Evolutionary conservation across 2,113 vertebrate genomes (phyloP).

Genomic region (Petrocephalus zakoni): DNA sequence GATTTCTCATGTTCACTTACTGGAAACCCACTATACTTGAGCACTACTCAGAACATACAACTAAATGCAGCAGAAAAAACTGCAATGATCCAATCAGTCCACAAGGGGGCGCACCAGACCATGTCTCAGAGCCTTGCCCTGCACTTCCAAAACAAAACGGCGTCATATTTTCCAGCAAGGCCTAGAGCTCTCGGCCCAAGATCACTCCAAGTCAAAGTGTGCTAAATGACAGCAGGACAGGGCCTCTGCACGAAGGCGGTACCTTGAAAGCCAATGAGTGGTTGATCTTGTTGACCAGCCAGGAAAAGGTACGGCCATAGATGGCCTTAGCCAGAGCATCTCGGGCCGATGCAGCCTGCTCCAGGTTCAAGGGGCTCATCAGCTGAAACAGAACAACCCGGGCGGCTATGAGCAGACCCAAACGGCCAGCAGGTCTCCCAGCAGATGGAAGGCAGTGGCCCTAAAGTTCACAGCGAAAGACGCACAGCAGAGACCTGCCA

Average conservation of each 20-base stretch:
- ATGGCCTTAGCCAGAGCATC: constrained; percentile 88
- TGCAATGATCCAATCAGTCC: not conserved
- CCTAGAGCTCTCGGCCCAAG: not conserved
- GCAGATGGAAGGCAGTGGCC: not conserved
- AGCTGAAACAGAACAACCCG: constrained; percentile 57
- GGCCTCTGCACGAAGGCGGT: not conserved
- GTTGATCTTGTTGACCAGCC: constrained; percentile 95
- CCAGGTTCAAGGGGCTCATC: constrained; percentile 87
- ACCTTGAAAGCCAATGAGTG: constrained; percentile 82
- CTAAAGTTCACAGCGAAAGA: constrained; percentile 22
- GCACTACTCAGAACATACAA: no score
- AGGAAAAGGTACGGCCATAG: constrained; percentile 92
- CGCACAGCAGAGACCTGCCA: constrained; percentile 31
- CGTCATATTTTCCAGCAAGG: not conserved
- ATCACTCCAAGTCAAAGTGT: not conserved
- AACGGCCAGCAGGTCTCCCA: not conserved
- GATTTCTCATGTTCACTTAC: not conserved
- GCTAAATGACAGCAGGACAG: not conserved
- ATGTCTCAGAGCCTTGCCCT: not conserved
- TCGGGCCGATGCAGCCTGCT: constrained; percentile 84
- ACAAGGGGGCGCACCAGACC: constrained; percentile 26
- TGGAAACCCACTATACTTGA: not conserved
- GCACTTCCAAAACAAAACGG: not conserved
- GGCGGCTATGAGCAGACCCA: not conserved
- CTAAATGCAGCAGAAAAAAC: not conserved